Evolutionary conservation across 2,888 invertebrate genomes (phyloP).

Genomic region (Polydesmus complanatus): DNA sequence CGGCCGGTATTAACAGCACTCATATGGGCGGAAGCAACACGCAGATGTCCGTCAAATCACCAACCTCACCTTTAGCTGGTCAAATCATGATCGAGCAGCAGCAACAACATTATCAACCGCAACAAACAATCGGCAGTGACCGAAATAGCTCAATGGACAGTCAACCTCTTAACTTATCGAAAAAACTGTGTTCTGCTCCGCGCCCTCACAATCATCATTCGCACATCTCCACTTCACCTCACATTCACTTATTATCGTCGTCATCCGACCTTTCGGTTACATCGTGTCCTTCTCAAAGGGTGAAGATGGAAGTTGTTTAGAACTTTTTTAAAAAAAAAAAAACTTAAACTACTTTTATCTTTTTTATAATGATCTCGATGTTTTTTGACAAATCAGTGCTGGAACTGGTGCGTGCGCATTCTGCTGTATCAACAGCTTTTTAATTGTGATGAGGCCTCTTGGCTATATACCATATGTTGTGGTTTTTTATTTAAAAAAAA

Average conservation of each 20-base stretch:
- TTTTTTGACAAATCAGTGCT: too few species aligned
- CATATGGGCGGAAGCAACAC: neutral
- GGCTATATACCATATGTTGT: too few species aligned
- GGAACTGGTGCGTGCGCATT: too few species aligned
- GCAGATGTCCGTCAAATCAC: slow-evolving; percentile 31
- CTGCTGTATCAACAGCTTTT: too few species aligned
- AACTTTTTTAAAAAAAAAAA: neutral
- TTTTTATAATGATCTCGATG: neutral
- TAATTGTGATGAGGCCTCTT: too few species aligned
- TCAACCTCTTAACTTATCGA: slow-evolving; percentile 77
- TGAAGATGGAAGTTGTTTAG: slow-evolving; percentile 13
- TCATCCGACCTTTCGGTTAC: slow-evolving; percentile 9
- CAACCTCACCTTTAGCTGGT: slow-evolving; percentile 38
- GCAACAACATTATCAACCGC: slow-evolving; percentile 45
- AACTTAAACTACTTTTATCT: neutral
- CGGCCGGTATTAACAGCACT: neutral
- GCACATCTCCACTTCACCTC: too few species aligned
- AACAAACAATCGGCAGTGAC: slow-evolving; percentile 2
- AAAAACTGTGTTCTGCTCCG: slow-evolving; percentile 57
- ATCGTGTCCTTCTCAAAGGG: slow-evolving; percentile 7
- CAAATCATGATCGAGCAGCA: slow-evolving; percentile 59
- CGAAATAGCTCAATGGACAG: slow-evolving; percentile 17
- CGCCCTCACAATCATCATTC: too few species aligned
- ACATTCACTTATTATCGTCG: too few species aligned
- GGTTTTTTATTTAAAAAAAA: too few species aligned